phyloP scores from a whole-genome alignment of 1,140 invertebrate species.

The Drosophila nebulosa region DNA sequence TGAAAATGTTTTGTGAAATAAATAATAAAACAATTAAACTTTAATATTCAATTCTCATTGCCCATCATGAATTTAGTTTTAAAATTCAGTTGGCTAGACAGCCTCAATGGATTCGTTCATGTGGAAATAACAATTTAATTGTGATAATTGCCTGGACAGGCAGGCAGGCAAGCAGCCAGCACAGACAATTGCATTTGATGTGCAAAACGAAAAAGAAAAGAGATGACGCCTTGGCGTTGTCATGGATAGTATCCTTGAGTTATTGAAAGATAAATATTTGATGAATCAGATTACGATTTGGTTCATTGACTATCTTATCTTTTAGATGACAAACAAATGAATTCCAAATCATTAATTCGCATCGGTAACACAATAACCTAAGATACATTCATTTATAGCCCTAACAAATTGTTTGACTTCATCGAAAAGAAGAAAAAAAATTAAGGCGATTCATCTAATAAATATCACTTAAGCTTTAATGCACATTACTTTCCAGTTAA shows the following conservation, averaged over 20 bases:
- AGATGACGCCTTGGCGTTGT: not conserved
- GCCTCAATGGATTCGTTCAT: slow-evolving; percentile 21
- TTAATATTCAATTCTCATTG: not conserved
- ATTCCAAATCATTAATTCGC: not conserved
- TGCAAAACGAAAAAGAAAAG: not conserved
- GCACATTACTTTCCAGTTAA: too few relatives aligned
- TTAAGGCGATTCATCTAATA: not conserved
- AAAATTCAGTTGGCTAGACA: slow-evolving; percentile 7
- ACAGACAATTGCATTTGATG: slow-evolving; percentile 37
- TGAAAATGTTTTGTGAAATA: not conserved
- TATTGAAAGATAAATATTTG: slow-evolving; percentile 25
- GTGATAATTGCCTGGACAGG: slow-evolving; percentile 32
- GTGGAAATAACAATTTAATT: slow-evolving; percentile 40
- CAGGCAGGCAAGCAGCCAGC: too few relatives aligned
- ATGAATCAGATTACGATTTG: slow-evolving; percentile 4
- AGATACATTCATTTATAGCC: not conserved
- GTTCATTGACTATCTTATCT: not conserved
- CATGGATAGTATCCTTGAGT: not conserved
- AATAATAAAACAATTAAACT: not conserved
- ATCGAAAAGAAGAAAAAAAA: not conserved
- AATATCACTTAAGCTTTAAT: not conserved
- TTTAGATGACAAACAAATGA: not conserved
- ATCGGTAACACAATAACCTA: not conserved
- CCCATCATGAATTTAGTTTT: not conserved
- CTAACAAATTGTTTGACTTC: not conserved